phyloP scores from a whole-genome alignment of 2,888 invertebrate species.

The Heterodera filipjevi region DNA sequence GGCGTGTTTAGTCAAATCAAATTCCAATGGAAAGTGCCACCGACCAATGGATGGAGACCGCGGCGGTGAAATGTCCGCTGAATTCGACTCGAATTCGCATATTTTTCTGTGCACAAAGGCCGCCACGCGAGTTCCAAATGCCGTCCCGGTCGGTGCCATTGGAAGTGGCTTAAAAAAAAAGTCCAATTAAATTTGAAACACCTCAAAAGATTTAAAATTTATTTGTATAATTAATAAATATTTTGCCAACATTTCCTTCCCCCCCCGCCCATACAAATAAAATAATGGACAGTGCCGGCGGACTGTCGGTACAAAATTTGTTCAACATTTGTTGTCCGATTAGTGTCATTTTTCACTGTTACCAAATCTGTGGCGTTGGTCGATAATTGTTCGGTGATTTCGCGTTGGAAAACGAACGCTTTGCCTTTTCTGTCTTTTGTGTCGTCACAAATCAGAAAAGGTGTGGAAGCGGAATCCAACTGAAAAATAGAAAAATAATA shows the following conservation, averaged over 20 bases:
- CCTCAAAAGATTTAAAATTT: too few relatives aligned
- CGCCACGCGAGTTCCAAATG: constrained; percentile 24
- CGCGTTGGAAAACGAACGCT: neutral
- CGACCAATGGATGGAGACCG: neutral
- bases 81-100: constrained; percentile 34
- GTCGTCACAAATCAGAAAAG: neutral
- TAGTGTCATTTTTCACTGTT: neutral
- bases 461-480: neutral
- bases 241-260: neutral
- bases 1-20: neutral
- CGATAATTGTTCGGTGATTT: neutral
- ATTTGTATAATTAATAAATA: too few relatives aligned
- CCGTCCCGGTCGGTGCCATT: constrained; percentile 29
- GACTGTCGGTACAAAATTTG: constrained; percentile 1
- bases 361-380: neutral
- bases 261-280: constrained; percentile 36
- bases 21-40: neutral
- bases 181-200: too few relatives aligned
- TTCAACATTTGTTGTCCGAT: neutral
- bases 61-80: constrained; percentile 10
- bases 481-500: neutral
- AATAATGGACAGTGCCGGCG: constrained; percentile 34
- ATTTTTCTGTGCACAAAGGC: constrained; percentile 31
- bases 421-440: neutral
- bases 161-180: constrained; percentile 33